phyloP scores from a whole-genome alignment of 2,113 vertebrate species.

The Barbus barbus region DNA sequence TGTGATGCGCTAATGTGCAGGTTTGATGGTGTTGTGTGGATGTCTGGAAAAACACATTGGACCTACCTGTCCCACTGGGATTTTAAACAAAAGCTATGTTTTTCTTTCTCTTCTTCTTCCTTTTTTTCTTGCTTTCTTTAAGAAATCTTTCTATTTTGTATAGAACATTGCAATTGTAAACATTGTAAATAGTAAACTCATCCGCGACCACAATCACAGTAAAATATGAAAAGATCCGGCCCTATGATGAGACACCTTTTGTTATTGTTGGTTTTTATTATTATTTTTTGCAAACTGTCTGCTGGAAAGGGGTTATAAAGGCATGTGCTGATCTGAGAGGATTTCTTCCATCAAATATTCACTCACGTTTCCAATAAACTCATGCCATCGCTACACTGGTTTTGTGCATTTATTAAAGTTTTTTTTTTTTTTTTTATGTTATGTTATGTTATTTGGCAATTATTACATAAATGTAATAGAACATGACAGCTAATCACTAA shows the following conservation, averaged over 20 bases:
- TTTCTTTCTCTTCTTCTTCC: conserved; percentile 43
- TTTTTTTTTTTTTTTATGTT: too few relatives aligned
- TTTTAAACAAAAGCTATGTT: conserved; percentile 60
- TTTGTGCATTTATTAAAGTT: neutral
- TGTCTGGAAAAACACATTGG: conserved; percentile 28
- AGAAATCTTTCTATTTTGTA: conserved; percentile 78
- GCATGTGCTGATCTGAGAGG: conserved; percentile 70
- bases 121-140: conserved; percentile 68
- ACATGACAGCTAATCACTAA: neutral
- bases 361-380: conserved; percentile 75
- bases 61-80: conserved; percentile 51
- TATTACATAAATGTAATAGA: neutral
- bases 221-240: conserved; percentile 59
- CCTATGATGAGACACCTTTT: conserved; percentile 55
- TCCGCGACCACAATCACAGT: conserved; percentile 79
- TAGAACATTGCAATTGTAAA: conserved; percentile 74
- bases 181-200: conserved; percentile 76
- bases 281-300: conserved; percentile 54
- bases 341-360: conserved; percentile 72
- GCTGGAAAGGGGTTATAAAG: conserved; percentile 59
- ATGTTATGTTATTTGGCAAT: neutral
- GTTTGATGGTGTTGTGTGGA: conserved; percentile 37
- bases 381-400: conserved; percentile 64
- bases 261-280: conserved; percentile 58
- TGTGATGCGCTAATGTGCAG: conserved; percentile 23